These are phyloP conservation scores for Caenorhabditis sp. DNA, from an alignment of 2,888 invertebrate genomes.

Conservation along the genomic window DNA sequence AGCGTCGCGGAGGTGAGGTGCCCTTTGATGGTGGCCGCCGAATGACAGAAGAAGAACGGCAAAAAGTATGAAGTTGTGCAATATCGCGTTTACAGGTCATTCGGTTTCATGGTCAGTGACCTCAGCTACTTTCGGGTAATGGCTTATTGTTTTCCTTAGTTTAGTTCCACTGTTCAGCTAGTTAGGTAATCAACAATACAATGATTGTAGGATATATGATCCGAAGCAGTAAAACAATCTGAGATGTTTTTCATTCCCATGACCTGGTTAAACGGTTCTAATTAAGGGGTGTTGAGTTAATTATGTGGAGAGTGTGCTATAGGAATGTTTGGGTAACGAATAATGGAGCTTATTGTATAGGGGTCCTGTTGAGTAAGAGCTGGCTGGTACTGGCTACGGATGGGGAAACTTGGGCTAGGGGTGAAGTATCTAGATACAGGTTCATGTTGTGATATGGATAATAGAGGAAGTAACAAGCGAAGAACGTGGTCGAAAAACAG, in stretches of 20 bases:
- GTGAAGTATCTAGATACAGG: no score
- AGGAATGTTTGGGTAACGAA: not conserved
- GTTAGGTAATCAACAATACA: slow-evolving; percentile 30
- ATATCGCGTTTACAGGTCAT: slow-evolving; percentile 59
- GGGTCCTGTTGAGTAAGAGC: not conserved
- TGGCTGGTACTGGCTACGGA: no score
- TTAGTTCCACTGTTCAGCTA: no score
- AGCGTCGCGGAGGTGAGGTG: not conserved
- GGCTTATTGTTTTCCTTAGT: not conserved
- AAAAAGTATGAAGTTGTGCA: slow-evolving; percentile 43
- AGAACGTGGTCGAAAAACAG: no score
- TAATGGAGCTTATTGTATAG: slow-evolving; percentile 3
- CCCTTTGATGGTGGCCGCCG: slow-evolving; percentile 7
- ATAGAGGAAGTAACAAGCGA: no score
- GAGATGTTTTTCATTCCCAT: slow-evolving; percentile 28
- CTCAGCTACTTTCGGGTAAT: slow-evolving; percentile 1
- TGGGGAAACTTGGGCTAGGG: no score
- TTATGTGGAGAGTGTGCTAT: not conserved
- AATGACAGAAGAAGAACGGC: not conserved
- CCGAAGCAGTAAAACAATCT: slow-evolving; percentile 18
- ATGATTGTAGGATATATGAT: slow-evolving; percentile 7
- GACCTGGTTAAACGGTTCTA: slow-evolving; percentile 43
- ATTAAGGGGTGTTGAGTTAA: slow-evolving; percentile 31
- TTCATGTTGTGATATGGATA: no score
- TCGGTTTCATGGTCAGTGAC: slow-evolving; percentile 50